Evolutionary conservation across 2,797 vertebrate genomes (phyloP).

Genomic region (Bovichtus variegatus): DNA sequence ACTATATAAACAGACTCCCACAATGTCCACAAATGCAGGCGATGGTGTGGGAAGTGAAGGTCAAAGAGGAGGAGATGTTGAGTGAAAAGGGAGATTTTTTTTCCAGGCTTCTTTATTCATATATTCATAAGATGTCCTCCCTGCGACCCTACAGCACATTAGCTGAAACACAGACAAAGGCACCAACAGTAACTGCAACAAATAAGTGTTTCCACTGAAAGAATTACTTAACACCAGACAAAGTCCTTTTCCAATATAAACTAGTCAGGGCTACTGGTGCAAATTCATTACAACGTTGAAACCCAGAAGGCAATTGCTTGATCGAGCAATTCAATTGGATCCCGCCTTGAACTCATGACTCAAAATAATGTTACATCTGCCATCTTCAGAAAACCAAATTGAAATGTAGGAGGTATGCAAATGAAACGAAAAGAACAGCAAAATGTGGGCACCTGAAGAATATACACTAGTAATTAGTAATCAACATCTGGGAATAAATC

Average conservation of each 20-base stretch:
- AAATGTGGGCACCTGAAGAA: not conserved
- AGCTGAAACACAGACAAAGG: conserved; percentile 45
- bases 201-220: conserved; percentile 45
- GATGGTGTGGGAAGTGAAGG: conserved; percentile 34
- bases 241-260: conserved; percentile 22
- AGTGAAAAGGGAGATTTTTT: conserved; percentile 15
- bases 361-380: not conserved
- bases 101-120: conserved; percentile 50
- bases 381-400: not conserved
- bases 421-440: not conserved
- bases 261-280: conserved; percentile 12
- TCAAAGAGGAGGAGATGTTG: conserved; percentile 39
- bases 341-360: not conserved
- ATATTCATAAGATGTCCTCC: conserved; percentile 56
- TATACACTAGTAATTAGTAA: not conserved
- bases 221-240: no score
- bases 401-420: not conserved
- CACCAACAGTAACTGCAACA: conserved; percentile 9
- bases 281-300: conserved; percentile 44
- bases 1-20: not conserved
- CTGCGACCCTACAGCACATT: conserved; percentile 41
- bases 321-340: conserved; percentile 17
- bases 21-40: conserved; percentile 16
- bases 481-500: conserved; percentile 1
- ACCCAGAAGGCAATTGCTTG: conserved; percentile 4